phyloP scores from a whole-genome alignment of 2,797 vertebrate genomes.

The Antennarius maculatus region DNA sequence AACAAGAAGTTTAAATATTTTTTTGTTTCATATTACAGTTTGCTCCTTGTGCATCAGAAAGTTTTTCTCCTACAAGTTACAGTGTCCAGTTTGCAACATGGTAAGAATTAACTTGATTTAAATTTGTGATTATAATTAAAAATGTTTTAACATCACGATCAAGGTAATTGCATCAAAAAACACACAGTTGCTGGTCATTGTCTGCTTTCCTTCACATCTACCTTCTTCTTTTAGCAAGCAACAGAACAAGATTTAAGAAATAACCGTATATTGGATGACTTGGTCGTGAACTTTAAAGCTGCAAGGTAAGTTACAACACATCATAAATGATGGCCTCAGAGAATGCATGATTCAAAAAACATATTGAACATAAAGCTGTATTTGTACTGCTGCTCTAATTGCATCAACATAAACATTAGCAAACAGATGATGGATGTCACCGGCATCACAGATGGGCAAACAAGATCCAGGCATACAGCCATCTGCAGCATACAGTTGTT shows the following conservation, averaged over 20 bases:
- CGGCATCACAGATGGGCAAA: neutral
- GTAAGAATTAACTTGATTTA: conserved; percentile 79
- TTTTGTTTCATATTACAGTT: conserved; percentile 79
- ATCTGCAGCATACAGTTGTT: neutral
- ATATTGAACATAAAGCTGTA: neutral
- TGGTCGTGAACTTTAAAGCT: conserved; percentile 86
- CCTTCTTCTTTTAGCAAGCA: conserved; percentile 76
- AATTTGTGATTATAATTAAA: neutral
- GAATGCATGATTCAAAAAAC: neutral
- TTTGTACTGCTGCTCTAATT: neutral
- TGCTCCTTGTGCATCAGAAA: conserved; percentile 96
- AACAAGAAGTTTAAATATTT: neutral
- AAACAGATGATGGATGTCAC: neutral
- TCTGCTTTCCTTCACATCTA: neutral
- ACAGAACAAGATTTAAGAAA: conserved; percentile 91
- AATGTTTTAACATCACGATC: neutral
- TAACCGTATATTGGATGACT: conserved; percentile 91
- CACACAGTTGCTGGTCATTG: neutral
- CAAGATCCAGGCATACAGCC: neutral
- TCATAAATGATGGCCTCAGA: neutral
- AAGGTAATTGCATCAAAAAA: neutral
- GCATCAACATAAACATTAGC: neutral
- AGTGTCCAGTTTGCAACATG: conserved; percentile 91
- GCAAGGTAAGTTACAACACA: conserved; percentile 83
- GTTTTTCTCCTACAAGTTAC: conserved; percentile 90